A percentile compares a stretch with the other conserved stretches of the same genome.
Evolutionary conservation across 1,140 invertebrate species (phyloP).

Genomic region (Drosophila repleta): DNA sequence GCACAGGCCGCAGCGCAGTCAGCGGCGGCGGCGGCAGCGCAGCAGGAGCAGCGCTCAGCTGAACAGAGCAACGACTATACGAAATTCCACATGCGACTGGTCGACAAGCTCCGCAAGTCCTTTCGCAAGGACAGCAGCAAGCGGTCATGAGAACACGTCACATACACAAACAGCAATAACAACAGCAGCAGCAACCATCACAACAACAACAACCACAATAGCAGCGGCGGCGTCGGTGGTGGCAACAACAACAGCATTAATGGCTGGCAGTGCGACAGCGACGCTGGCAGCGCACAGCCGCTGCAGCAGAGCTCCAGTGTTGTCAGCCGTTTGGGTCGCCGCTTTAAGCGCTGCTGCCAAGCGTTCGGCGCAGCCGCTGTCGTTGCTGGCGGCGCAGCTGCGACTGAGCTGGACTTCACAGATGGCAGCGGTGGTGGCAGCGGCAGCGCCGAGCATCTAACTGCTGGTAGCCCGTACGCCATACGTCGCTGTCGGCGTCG

Average conservation of each 20-base stretch:
- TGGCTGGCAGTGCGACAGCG: slow-evolving; percentile 10
- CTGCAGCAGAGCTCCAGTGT: slow-evolving; percentile 27
- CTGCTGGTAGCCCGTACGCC: slow-evolving; percentile 48
- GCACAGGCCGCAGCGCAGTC: slow-evolving; percentile 79
- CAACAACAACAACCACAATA: slow-evolving; percentile 9
- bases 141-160: slow-evolving; percentile 74
- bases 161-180: slow-evolving; percentile 27
- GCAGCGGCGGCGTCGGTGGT: slow-evolving; percentile 1
- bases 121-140: slow-evolving; percentile 88
- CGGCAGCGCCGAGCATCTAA: slow-evolving; percentile 62
- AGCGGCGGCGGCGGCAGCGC: slow-evolving; percentile 86
- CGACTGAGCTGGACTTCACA: slow-evolving; percentile 27
- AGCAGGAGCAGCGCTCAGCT: slow-evolving; percentile 84
- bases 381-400: background rate
- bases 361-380: slow-evolving; percentile 27
- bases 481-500: slow-evolving; percentile 54
- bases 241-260: slow-evolving; percentile 25
- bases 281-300: slow-evolving; percentile 23
- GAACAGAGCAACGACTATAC: slow-evolving; percentile 87
- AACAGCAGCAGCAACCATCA: slow-evolving; percentile 29
- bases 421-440: slow-evolving; percentile 23
- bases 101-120: slow-evolving; percentile 92
- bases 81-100: slow-evolving; percentile 93
- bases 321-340: slow-evolving; percentile 57
- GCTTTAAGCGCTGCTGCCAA: slow-evolving; percentile 56